Base-by-base conservation (phyloP, 2,113 vertebrate species). In the Onychostruthus taczanowskii region DNA sequence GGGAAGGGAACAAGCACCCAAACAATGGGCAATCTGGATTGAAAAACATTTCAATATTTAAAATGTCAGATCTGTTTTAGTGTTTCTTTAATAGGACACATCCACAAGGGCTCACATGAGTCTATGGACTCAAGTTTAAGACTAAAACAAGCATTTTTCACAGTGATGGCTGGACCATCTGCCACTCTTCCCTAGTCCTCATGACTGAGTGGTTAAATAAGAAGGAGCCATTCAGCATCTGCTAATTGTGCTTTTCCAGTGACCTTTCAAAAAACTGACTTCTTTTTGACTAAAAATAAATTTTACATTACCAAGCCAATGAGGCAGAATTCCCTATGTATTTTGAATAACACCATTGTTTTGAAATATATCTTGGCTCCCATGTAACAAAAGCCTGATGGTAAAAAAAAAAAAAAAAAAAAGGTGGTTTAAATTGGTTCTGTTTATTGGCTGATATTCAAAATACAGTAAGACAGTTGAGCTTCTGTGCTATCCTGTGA, bases 331-430 rank as follows among this genome's bases (percentile, higher is more conserved):
- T 80, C 67, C 59, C 37, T 30, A 18, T 39, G 63, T 31, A 10
- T 66, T 93, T 68, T 93, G 83, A 96, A 90, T 86, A 83, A 33
- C 46, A 46, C 31, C 16, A 61, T 86, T 94, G 88, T 92, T 94
- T 93, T 10, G 3, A 77, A 94, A 92, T 43, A 39, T 69, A 79
- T 90, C 85, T 80, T 63, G 92, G 39, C n/a, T 69, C 30, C 46
- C 1, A 0, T 22, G n/a, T 63, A 84, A 62, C 3, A 13, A 69
- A 90, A 88, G 55, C 14, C 39, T 49, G 46, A 80, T 33, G 16
- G 53, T 61, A 62, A 69, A 72, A 77, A 68, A 79, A 81, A 82
- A 59, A 81, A 66, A 69, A 72, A 77, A 68, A 79, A 81, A 82
- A 59, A 81, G 58, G 87, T 91, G 67, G 13, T 93, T 86, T 27